Conservation (phyloP, 1,140 invertebrate species). For the Lucilia sericata region DNA sequence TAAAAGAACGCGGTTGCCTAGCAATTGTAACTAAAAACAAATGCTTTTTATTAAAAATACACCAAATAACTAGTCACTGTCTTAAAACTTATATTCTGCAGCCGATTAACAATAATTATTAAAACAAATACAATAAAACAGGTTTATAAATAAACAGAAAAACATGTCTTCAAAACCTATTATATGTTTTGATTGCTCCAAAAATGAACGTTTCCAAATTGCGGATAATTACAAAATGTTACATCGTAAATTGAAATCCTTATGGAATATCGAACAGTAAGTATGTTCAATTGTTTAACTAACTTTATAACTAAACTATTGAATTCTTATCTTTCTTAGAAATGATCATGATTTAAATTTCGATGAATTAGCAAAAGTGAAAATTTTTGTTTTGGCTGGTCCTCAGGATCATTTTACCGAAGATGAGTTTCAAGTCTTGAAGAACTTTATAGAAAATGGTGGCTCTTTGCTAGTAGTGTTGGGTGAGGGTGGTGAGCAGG, state of each 20-base stretch:
- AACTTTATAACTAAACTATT: too few species aligned
- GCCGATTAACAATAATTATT: too few species aligned
- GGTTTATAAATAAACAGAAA: neutral
- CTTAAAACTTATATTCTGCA: too few species aligned
- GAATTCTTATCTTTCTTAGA: constrained; percentile 68
- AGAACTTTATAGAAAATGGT: constrained; percentile 83
- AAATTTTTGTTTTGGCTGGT: constrained; percentile 86
- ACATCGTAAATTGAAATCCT: constrained; percentile 87
- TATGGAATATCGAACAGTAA: constrained; percentile 87
- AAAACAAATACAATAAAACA: neutral
- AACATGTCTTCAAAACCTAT: constrained; percentile 46
- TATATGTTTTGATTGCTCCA: constrained; percentile 83
- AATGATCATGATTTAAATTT: constrained; percentile 84
- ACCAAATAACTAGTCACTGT: too few species aligned
- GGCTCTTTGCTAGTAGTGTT: constrained; percentile 89
- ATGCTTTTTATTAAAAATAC: too few species aligned
- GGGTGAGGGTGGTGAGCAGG: constrained; percentile 90
- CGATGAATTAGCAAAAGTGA: constrained; percentile 79
- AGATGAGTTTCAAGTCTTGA: constrained; percentile 71
- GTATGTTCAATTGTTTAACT: too few species aligned
- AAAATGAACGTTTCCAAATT: constrained; percentile 90
- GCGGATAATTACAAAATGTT: constrained; percentile 90
- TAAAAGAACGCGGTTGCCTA: too few species aligned
- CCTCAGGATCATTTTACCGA: constrained; percentile 92
- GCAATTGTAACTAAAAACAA: too few species aligned